Conservation (phyloP, 2,113 vertebrate species). For the Rafetus swinhoei region DNA sequence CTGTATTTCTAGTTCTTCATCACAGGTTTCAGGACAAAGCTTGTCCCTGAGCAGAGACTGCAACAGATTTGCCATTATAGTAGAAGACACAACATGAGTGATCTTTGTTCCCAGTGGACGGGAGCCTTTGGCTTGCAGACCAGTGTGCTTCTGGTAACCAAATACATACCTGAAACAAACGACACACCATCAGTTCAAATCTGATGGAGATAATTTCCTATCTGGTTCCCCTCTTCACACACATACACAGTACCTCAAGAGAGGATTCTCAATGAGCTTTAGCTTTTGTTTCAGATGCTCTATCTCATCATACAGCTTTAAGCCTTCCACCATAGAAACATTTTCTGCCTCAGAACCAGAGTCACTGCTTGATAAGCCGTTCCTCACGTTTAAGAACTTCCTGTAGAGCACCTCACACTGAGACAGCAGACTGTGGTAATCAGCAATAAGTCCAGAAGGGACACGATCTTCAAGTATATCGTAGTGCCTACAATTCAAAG, state of each 20-base stretch:
- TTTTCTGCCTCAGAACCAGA: slow-evolving; percentile 88
- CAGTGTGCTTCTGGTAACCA: slow-evolving; percentile 87
- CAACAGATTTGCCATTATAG: slow-evolving; percentile 80
- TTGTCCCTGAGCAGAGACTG: slow-evolving; percentile 85
- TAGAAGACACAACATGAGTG: slow-evolving; percentile 87
- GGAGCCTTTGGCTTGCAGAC: slow-evolving; percentile 86
- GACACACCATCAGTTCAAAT: not conserved
- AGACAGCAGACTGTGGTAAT: slow-evolving; percentile 85
- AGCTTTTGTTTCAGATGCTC: slow-evolving; percentile 91
- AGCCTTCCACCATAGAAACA: slow-evolving; percentile 93
- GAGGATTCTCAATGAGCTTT: slow-evolving; percentile 93
- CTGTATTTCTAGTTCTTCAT: slow-evolving; percentile 87
- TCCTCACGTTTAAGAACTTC: slow-evolving; percentile 87
- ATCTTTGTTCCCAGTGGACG: slow-evolving; percentile 79
- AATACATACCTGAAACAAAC: slow-evolving; percentile 88
- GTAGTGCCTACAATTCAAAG: slow-evolving; percentile 85
- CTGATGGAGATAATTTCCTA: not conserved
- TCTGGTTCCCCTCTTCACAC: not conserved
- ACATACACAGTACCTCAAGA: slow-evolving; percentile 82
- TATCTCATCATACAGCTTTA: slow-evolving; percentile 89
- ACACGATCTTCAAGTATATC: slow-evolving; percentile 93
- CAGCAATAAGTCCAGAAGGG: slow-evolving; percentile 87
- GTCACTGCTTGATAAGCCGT: slow-evolving; percentile 79
- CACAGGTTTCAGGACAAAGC: slow-evolving; percentile 79
- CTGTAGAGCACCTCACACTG: slow-evolving; percentile 86